Percentiles rank a stretch among this genome's conserved stretches.
phyloP scores from a whole-genome alignment of 1,140 invertebrate genomes.

The Portunus trituberculatus region DNA sequence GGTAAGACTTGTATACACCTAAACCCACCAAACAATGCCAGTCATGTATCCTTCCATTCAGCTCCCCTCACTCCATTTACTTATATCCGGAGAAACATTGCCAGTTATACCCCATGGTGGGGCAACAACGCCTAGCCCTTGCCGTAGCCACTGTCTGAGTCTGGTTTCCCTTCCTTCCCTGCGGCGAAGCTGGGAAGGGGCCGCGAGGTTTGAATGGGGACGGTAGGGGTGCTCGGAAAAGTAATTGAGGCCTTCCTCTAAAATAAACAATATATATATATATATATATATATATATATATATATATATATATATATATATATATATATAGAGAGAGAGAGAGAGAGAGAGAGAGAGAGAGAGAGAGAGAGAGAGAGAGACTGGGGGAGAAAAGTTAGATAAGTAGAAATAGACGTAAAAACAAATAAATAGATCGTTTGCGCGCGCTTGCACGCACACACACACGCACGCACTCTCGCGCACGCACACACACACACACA shows the following conservation, averaged over 20 bases:
- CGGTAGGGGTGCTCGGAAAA: neutral
- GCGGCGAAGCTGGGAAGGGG: neutral
- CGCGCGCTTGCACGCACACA: too few relatives aligned
- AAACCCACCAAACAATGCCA: neutral
- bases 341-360: neutral
- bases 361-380: constrained; percentile 18
- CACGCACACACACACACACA: too few relatives aligned
- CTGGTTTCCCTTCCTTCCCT: constrained; percentile 6
- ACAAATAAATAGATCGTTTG: too few relatives aligned
- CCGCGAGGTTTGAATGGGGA: neutral
- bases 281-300: neutral
- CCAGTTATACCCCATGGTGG: neutral
- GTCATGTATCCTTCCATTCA: constrained; percentile 10
- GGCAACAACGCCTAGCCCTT: neutral
- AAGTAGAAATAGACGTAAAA: neutral
- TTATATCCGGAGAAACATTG: neutral
- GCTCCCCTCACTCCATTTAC: neutral
- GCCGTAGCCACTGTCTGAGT: neutral
- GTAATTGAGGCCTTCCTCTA: neutral
- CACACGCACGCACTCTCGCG: too few relatives aligned
- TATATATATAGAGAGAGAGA: neutral
- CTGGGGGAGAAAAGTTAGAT: neutral
- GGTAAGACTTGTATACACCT: neutral
- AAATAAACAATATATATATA: constrained; percentile 14
- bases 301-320: constrained; percentile 11